These are phyloP conservation scores for Lutjanus argentimaculatus DNA, from an alignment of 2,797 vertebrate species.

Conservation along the genomic window DNA sequence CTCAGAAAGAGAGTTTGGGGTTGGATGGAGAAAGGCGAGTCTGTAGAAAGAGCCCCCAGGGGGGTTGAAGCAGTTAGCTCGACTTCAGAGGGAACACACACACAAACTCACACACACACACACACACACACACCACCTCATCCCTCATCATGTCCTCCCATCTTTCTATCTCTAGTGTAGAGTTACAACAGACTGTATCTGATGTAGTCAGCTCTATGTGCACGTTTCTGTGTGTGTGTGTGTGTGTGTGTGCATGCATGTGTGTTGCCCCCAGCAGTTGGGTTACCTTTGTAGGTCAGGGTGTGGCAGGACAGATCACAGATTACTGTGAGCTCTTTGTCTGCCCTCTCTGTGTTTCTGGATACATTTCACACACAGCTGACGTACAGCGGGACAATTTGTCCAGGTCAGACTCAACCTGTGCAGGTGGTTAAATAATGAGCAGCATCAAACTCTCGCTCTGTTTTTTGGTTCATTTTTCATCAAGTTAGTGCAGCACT, in stretches of 20 bases:
- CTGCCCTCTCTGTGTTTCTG: slow-evolving; percentile 57
- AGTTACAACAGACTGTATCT: slow-evolving; percentile 78
- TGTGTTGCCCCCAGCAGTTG: slow-evolving; percentile 67
- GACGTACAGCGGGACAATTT: slow-evolving; percentile 61
- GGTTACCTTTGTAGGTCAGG: slow-evolving; percentile 82
- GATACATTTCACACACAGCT: slow-evolving; percentile 70
- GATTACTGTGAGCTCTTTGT: slow-evolving; percentile 79
- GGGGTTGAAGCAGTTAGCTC: slow-evolving; percentile 54
- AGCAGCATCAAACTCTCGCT: neutral
- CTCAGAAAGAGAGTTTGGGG: slow-evolving; percentile 21
- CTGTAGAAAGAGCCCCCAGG: slow-evolving; percentile 48
- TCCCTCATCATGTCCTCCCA: slow-evolving; percentile 78
- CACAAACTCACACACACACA: slow-evolving; percentile 29
- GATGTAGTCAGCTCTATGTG: slow-evolving; percentile 68
- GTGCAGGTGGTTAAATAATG: slow-evolving; percentile 55
- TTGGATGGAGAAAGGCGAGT: slow-evolving; percentile 37
- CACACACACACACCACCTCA: slow-evolving; percentile 58
- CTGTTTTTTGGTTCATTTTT: neutral
- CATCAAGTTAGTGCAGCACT: neutral
- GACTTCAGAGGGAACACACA: slow-evolving; percentile 71
- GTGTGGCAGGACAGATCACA: slow-evolving; percentile 77
- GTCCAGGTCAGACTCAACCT: slow-evolving; percentile 57
- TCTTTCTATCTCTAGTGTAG: slow-evolving; percentile 72
- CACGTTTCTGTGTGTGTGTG: slow-evolving; percentile 31
- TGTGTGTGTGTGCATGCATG: neutral